Evolutionary conservation across 2,888 invertebrate genomes (phyloP).

Genomic region (Agrotis clavis): DNA sequence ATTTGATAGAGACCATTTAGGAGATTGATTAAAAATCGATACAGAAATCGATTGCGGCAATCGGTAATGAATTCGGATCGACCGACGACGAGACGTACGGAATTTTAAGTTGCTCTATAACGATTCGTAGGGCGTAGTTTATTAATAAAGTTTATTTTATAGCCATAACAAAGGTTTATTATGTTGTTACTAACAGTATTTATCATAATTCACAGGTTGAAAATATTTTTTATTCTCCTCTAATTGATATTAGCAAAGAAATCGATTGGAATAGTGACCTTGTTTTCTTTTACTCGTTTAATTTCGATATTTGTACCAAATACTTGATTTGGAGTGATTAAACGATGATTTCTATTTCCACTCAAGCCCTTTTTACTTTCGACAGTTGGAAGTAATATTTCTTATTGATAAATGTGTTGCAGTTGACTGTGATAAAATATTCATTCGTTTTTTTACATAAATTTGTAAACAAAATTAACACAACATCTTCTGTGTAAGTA

Average conservation of each 20-base stretch:
- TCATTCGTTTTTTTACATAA: conserved; percentile 44
- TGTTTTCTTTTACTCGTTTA: conserved; percentile 45
- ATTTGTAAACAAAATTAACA: conserved; percentile 44
- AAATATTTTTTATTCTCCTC: conserved; percentile 43
- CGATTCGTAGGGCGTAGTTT: conserved; percentile 66
- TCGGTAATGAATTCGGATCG: conserved; percentile 75
- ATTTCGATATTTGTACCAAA: conserved; percentile 33
- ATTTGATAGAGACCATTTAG: conserved; percentile 84
- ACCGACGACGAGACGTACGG: conserved; percentile 66
- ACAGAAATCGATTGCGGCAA: conserved; percentile 76
- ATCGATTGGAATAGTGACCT: conserved; percentile 53
- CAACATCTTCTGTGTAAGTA: conserved; percentile 16
- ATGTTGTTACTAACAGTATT: conserved; percentile 64
- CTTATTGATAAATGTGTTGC: conserved; percentile 49
- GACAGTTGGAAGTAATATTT: conserved; percentile 34
- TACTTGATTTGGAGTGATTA: conserved; percentile 23
- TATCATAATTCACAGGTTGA: conserved; percentile 68
- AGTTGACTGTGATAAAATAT: conserved; percentile 40
- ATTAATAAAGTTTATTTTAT: conserved; percentile 71
- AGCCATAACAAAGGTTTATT: conserved; percentile 67
- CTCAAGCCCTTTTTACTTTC: conserved; percentile 43
- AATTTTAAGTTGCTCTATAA: conserved; percentile 77
- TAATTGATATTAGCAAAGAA: conserved; percentile 61
- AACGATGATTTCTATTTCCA: conserved; percentile 43
- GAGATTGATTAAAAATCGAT: conserved; percentile 87